Evolutionary conservation across 2,888 invertebrate genomes (phyloP).

Genomic region (Cryptus armator): DNA sequence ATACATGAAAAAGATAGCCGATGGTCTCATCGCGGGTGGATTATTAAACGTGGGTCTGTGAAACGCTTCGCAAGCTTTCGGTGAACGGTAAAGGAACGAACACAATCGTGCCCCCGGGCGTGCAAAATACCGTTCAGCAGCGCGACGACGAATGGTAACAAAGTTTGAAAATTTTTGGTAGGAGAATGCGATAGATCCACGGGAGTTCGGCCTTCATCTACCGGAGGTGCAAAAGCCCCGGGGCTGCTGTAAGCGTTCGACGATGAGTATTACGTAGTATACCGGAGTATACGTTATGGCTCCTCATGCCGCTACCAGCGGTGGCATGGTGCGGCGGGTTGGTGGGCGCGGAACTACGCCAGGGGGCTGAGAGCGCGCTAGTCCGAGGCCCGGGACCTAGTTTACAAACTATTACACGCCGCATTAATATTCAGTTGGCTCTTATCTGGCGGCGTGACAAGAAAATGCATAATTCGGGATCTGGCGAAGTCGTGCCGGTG

Average conservation of each 20-base stretch:
- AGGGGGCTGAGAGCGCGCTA: constrained; percentile 33
- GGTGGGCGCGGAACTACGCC: constrained; percentile 7
- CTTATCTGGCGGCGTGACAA: constrained; percentile 83
- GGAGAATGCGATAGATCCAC: constrained; percentile 49
- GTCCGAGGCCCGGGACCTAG: constrained; percentile 77
- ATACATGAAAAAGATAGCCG: background rate
- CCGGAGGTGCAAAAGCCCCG: constrained; percentile 54
- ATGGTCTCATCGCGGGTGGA: background rate
- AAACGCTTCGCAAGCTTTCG: background rate
- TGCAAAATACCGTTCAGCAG: constrained; percentile 30
- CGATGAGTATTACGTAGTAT: constrained; percentile 33
- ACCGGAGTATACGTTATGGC: constrained; percentile 40
- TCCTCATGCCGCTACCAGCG: constrained; percentile 42
- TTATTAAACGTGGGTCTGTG: background rate
- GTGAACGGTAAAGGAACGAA: background rate
- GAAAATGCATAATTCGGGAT: constrained; percentile 83
- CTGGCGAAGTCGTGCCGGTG: constrained; percentile 67
- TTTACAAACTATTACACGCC: constrained; percentile 83
- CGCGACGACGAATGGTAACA: constrained; percentile 38
- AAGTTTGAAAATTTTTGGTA: constrained; percentile 61
- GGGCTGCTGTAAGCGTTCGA: constrained; percentile 57
- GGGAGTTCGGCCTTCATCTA: constrained; percentile 31
- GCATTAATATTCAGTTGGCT: constrained; percentile 84
- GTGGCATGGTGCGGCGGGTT: background rate
- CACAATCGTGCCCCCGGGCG: constrained; percentile 20